Evolutionary conservation across 2,113 vertebrate genomes (phyloP).

Genomic region (Gymnobelideus leadbeateri): DNA sequence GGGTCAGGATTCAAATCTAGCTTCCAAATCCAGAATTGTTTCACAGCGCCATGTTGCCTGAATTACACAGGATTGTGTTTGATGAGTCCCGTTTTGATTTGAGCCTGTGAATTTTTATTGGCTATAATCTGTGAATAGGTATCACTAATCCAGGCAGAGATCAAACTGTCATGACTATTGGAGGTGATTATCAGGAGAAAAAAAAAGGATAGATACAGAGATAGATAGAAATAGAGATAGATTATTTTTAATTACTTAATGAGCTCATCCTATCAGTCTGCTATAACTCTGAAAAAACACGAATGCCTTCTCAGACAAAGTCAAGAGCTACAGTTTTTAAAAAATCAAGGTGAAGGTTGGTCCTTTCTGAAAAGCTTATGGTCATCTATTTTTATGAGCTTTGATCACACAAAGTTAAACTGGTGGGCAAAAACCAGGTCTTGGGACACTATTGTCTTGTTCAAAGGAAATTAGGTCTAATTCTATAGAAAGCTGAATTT

Average conservation of each 20-base stretch:
- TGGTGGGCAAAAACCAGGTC: slow-evolving; percentile 54
- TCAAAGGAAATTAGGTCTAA: slow-evolving; percentile 52
- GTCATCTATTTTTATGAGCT: slow-evolving; percentile 76
- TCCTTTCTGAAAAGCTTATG: slow-evolving; percentile 75
- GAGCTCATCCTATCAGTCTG: slow-evolving; percentile 67
- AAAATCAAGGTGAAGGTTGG: slow-evolving; percentile 60
- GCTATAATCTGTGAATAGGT: slow-evolving; percentile 31
- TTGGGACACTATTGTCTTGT: slow-evolving; percentile 57
- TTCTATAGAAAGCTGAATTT: background rate
- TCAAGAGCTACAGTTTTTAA: slow-evolving; percentile 61
- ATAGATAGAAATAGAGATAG: background rate
- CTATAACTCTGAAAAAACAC: slow-evolving; percentile 66
- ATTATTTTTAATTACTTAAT: background rate
- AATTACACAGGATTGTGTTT: background rate
- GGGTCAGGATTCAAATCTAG: background rate
- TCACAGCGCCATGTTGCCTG: background rate
- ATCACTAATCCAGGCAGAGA: slow-evolving; percentile 43
- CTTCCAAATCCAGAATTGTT: background rate
- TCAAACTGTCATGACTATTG: slow-evolving; percentile 53
- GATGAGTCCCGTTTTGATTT: slow-evolving; percentile 32
- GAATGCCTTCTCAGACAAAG: slow-evolving; percentile 70
- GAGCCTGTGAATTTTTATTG: slow-evolving; percentile 55
- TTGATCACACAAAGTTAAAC: slow-evolving; percentile 66
- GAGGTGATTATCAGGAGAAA: slow-evolving; percentile 57
- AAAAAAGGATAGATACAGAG: slow-evolving; percentile 61